Conservation (phyloP, 2,888 invertebrate species). For the Papilio gigon region DNA sequence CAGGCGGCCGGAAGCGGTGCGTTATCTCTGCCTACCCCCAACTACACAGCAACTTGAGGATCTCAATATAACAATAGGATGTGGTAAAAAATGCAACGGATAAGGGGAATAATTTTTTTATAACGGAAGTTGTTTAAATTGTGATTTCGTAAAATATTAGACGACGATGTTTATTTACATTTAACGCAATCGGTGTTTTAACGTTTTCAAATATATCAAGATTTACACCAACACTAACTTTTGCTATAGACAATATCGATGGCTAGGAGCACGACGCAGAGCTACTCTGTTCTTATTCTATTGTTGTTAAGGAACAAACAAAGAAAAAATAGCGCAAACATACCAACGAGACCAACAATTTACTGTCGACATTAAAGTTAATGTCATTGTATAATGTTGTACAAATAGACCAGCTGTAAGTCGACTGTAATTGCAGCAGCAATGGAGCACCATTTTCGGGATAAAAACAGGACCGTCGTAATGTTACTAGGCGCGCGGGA, state of each 20-base stretch:
- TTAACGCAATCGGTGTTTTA: too few species aligned
- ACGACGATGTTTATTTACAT: too few species aligned
- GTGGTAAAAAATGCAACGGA: constrained; percentile 7
- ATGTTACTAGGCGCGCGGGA: background rate
- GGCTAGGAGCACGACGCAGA: background rate
- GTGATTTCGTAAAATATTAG: too few species aligned
- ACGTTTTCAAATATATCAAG: too few species aligned
- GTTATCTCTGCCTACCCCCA: constrained; percentile 52
- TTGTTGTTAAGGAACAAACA: background rate
- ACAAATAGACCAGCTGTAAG: background rate
- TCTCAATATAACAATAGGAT: constrained; percentile 26
- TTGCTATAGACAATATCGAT: too few species aligned
- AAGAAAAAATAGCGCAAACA: background rate
- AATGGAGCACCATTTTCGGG: background rate
- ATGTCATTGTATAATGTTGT: background rate
- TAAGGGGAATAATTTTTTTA: background rate
- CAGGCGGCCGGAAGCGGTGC: constrained; percentile 46
- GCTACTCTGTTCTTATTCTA: background rate
- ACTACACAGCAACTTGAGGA: constrained; percentile 21
- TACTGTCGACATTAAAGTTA: constrained; percentile 5
- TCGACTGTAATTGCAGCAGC: background rate
- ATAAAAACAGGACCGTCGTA: background rate
- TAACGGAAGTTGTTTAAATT: background rate
- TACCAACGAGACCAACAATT: background rate
- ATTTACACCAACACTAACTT: too few species aligned